phyloP scores from a whole-genome alignment of 1,140 invertebrate species.

The Trichoplusia ni region DNA sequence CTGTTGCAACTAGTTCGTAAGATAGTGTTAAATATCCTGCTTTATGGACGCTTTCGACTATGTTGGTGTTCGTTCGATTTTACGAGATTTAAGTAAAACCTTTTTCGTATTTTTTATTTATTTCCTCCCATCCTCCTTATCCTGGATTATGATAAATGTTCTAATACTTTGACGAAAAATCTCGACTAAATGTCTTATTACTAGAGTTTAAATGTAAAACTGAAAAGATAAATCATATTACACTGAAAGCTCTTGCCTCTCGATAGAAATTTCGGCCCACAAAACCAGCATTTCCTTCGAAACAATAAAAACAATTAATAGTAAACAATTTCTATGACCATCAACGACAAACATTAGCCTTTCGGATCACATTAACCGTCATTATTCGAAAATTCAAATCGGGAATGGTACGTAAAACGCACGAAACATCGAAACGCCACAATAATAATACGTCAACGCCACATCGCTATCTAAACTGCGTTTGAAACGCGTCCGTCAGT shows the following conservation, averaged over 20 bases:
- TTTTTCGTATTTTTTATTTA: no score
- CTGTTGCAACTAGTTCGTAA: background rate
- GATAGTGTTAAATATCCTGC: background rate
- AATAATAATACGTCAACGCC: constrained; percentile 74
- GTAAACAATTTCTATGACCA: background rate
- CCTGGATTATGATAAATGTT: no score
- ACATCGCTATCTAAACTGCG: constrained; percentile 70
- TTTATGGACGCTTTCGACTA: background rate
- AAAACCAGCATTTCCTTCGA: no score
- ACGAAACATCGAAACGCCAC: constrained; percentile 29
- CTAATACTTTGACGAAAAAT: no score
- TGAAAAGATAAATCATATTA: no score
- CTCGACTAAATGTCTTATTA: no score
- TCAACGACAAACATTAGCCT: constrained; percentile 14
- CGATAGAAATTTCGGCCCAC: no score
- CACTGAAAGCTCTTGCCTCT: no score
- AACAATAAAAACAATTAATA: background rate
- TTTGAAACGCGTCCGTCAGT: constrained; percentile 77
- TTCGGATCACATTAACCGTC: constrained; percentile 5
- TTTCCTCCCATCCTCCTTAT: no score
- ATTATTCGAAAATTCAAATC: constrained; percentile 19
- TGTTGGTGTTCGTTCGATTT: background rate
- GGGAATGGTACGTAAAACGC: background rate
- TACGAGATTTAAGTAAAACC: background rate
- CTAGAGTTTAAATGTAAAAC: no score